Base-by-base conservation (phyloP, 2,888 invertebrate genomes). In the Cheiracanthium punctorium region DNA sequence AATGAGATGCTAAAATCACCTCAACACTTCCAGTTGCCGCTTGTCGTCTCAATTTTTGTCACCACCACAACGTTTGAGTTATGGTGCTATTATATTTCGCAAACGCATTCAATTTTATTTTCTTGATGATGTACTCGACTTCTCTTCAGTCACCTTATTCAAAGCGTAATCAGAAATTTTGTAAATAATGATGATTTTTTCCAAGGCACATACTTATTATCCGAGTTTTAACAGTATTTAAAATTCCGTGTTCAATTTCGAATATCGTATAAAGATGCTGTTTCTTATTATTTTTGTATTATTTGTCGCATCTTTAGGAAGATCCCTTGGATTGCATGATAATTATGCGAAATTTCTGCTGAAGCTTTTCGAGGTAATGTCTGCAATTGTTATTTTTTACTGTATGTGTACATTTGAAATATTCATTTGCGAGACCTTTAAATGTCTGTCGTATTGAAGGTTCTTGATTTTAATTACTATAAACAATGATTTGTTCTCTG, bases 291-390 rank as follows among this genome's bases (percentile, higher is more conserved):
- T 86, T 52, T 80, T 80, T 74, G 80, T 80, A 14, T 67, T 86
- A 43, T 86, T 86, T 58, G 90, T 98, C 90, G 98, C 98, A 80
- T 96, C 97, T 52, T 95, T 98, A 91, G 98, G 97, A 90, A 97
- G 96, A 93, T 97, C 97, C 8, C 93, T 98, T 89, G 98, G 98
- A 88, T 95, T 98, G 20, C 93, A 98, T 89, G 94, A 95, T 91
- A 93, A 96, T 41, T 98, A 98, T 92, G 97, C 98, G 82, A 95
- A 95, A 91, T 93, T 96, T 84, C 93, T 98, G 88, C 93, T 98
- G 88, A 94, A 95, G 92, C 94, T 98, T 90, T 98, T 98, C 93
- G 98, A 98, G 96, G 98, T 98, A 93, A 94, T 24, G 10, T 28
- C 17, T n/a, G n/a, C n/a, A n/a, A n/a, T n/a, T 65, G 17, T 29